phyloP scores from a whole-genome alignment of 2,888 invertebrate species.

The Podabrus alpinus region DNA sequence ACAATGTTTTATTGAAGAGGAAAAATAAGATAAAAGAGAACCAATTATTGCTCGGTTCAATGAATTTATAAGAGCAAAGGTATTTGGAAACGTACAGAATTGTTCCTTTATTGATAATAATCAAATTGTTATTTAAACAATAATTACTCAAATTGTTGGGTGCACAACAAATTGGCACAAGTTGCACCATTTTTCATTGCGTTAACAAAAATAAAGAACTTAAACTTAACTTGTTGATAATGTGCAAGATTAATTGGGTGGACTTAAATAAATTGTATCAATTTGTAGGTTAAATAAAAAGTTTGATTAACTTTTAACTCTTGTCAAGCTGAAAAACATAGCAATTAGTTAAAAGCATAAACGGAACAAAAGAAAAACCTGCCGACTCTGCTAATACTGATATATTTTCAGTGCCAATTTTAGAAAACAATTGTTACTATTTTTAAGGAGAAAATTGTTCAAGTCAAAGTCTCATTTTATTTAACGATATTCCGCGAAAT shows the following conservation, averaged over 20 bases:
- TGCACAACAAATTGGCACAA: too few species aligned
- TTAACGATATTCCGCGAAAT: too few species aligned
- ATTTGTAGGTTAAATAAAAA: not conserved
- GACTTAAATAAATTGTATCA: not conserved
- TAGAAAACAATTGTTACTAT: not conserved
- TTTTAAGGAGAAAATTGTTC: not conserved
- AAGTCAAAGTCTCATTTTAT: not conserved
- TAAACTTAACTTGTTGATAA: not conserved
- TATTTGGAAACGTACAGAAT: not conserved
- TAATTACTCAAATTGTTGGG: not conserved
- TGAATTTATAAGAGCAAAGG: not conserved
- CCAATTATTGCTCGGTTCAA: not conserved
- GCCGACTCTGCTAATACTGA: not conserved
- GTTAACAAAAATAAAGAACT: not conserved
- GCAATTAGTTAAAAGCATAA: not conserved
- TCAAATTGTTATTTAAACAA: not conserved
- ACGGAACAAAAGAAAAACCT: not conserved
- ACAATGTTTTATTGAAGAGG: constrained; percentile 1
- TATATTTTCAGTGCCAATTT: not conserved
- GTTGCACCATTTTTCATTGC: not conserved
- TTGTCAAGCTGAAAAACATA: not conserved
- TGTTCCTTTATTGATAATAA: not conserved
- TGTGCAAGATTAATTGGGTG: not conserved
- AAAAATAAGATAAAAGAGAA: constrained; percentile 4
- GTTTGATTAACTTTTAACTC: not conserved